These are phyloP conservation scores for Neotragus pygmaeus DNA, from an alignment of 2,113 vertebrate genomes.

Conservation along the genomic window DNA sequence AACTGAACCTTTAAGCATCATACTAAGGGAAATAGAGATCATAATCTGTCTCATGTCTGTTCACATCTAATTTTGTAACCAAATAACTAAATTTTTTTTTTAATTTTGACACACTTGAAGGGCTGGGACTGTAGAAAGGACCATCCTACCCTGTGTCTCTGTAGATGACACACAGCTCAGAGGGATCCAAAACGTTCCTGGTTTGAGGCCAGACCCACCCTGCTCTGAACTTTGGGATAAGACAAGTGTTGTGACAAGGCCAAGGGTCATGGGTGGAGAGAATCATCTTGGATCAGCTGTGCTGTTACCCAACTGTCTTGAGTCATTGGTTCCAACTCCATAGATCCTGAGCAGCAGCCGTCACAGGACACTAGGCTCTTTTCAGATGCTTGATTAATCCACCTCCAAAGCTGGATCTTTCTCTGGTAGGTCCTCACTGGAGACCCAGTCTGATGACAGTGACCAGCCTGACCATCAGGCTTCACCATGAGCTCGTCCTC, in stretches of 20 bases:
- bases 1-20: neutral
- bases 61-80: neutral
- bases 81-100: neutral
- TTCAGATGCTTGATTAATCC: neutral
- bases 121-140: neutral
- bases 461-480: neutral
- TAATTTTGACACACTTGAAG: neutral
- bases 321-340: neutral
- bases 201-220: neutral
- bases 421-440: neutral
- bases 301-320: neutral
- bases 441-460: neutral
- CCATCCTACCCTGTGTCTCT: neutral
- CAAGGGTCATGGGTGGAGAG: neutral
- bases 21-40: neutral
- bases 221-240: neutral
- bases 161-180: neutral
- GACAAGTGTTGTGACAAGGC: no score
- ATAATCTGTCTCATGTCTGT: neutral
- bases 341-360: fast-evolving
- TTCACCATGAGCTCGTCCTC: neutral
- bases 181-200: no score
- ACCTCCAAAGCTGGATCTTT: neutral
- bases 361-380: neutral
- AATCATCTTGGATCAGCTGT: neutral